Percentiles rank a stretch among this genome's conserved stretches.
Conservation (phyloP, 2,888 invertebrate species). For the Linnaemya vulpina region DNA sequence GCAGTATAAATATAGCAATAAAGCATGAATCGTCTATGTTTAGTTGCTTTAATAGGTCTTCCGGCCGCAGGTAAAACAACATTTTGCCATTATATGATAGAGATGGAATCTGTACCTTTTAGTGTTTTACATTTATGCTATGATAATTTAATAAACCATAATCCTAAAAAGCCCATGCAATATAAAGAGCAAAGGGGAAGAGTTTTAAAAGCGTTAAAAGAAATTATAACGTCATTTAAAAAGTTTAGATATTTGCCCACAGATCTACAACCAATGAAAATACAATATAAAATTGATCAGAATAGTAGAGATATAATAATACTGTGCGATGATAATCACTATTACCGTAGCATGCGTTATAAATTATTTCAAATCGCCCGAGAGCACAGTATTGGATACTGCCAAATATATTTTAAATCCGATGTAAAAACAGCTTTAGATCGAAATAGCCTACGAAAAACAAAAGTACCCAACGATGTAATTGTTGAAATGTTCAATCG, state of each 20-base stretch:
- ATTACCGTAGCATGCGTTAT: conserved; percentile 81
- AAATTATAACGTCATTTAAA: conserved; percentile 70
- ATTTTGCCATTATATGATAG: conserved; percentile 75
- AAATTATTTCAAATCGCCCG: conserved; percentile 78
- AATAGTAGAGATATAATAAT: conserved; percentile 74
- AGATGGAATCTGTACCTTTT: conserved; percentile 59
- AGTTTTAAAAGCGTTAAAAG: conserved; percentile 72
- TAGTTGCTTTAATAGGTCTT: conserved; percentile 79
- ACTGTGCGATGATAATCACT: conserved; percentile 82
- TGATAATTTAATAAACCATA: conserved; percentile 74
- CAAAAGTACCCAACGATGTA: conserved; percentile 74
- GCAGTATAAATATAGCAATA: conserved; percentile 40
- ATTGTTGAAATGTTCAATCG: conserved; percentile 76
- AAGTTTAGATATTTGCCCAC: neutral
- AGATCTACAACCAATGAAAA: neutral
- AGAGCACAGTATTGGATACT: conserved; percentile 73
- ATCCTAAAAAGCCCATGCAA: conserved; percentile 11
- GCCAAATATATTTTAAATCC: conserved; percentile 77
- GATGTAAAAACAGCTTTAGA: conserved; percentile 69
- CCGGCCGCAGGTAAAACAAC: conserved; percentile 80
- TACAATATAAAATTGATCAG: conserved; percentile 23
- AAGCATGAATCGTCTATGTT: conserved; percentile 77
- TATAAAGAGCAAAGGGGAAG: conserved; percentile 75
- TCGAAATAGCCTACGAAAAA: conserved; percentile 75
- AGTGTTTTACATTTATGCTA: conserved; percentile 79